Conservation (phyloP, 2,113 vertebrate genomes). For the Pongo pygmaeus region DNA sequence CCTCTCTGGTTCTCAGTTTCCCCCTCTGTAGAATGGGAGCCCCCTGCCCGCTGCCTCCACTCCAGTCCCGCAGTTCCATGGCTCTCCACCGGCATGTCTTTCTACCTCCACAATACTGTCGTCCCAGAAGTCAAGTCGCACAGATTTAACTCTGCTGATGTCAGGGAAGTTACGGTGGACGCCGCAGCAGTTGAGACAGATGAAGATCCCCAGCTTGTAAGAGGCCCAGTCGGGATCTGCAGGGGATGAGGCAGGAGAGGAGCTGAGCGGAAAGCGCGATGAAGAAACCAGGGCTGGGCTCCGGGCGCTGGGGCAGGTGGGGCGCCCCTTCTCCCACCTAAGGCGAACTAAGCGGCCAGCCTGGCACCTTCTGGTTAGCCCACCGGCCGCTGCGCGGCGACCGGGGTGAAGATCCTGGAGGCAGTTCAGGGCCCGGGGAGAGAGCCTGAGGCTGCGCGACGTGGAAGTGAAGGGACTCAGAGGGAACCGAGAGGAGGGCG, state of each 20-base stretch:
- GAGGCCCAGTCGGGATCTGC: conserved; percentile 94
- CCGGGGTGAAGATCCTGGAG: not conserved
- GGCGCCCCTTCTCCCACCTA: not conserved
- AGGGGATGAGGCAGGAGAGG: not conserved
- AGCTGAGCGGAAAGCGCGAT: not conserved
- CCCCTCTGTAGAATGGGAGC: not conserved
- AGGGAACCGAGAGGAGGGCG: not conserved
- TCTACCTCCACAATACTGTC: conserved; percentile 90
- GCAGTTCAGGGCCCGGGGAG: not conserved
- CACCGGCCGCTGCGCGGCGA: not conserved
- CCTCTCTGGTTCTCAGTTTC: not conserved
- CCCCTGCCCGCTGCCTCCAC: not conserved
- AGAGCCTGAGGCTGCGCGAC: not conserved
- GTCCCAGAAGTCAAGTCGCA: conserved; percentile 95
- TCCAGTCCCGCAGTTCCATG: not conserved
- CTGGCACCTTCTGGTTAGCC: not conserved
- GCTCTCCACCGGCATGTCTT: not conserved
- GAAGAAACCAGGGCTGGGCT: not conserved
- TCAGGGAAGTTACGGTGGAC: conserved; percentile 90
- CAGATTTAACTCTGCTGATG: conserved; percentile 92
- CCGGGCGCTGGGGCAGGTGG: not conserved
- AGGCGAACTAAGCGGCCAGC: not conserved
- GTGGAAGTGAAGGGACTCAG: not conserved
- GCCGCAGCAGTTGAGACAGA: conserved; percentile 94
- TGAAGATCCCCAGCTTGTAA: conserved; percentile 92